phyloP scores from a whole-genome alignment of 2,888 invertebrate species.

The Acleris emargana region DNA sequence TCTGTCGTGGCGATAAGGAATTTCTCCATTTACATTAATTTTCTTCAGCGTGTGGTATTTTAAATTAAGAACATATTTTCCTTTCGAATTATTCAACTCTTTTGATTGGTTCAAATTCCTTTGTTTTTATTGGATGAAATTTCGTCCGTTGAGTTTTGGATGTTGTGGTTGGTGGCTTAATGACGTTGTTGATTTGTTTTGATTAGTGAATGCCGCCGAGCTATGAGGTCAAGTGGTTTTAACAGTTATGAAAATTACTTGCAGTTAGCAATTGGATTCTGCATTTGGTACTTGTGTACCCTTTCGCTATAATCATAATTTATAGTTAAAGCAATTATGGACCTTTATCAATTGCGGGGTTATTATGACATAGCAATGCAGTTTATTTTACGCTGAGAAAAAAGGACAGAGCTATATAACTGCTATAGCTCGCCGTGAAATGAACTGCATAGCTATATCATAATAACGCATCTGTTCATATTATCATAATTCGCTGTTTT shows the following conservation, averaged over 20 bases:
- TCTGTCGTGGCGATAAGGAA: slow-evolving; percentile 65
- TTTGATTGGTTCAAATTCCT: slow-evolving; percentile 24
- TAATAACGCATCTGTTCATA: too few species aligned
- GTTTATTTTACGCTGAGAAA: too few species aligned
- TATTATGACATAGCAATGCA: too few species aligned
- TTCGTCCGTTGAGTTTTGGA: slow-evolving; percentile 10
- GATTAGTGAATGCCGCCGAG: slow-evolving; percentile 41
- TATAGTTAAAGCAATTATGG: too few species aligned
- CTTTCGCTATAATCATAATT: too few species aligned
- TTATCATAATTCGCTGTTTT: too few species aligned
- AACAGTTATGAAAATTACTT: slow-evolving; percentile 13
- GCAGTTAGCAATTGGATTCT: not conserved
- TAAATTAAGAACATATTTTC: slow-evolving; percentile 68
- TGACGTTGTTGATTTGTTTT: slow-evolving; percentile 36
- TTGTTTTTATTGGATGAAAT: slow-evolving; percentile 27
- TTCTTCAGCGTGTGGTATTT: slow-evolving; percentile 55
- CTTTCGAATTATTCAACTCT: slow-evolving; percentile 43
- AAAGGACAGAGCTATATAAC: too few species aligned
- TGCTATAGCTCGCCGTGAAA: too few species aligned
- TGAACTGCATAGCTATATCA: too few species aligned
- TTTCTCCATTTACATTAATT: slow-evolving; percentile 69
- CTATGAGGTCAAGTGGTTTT: slow-evolving; percentile 45
- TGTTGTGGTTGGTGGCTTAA: slow-evolving; percentile 28
- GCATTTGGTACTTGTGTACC: too few species aligned
- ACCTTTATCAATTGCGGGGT: too few species aligned